Evolutionary conservation across 2,888 invertebrate species (phyloP).

Genomic region (Thera obeliscata): DNA sequence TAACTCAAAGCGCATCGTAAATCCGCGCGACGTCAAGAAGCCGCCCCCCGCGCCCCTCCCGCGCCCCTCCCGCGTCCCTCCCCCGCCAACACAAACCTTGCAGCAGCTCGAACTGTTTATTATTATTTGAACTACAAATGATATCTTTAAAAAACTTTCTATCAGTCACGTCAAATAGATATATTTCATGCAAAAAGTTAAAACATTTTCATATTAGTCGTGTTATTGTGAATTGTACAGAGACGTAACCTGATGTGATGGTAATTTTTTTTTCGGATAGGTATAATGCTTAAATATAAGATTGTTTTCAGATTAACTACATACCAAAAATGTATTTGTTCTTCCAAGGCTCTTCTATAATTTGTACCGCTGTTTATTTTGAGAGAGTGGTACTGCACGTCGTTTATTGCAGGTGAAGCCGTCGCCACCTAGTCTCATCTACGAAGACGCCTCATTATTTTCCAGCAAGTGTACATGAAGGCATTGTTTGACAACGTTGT

Average conservation of each 20-base stretch:
- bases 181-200: too few species aligned
- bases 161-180: too few species aligned
- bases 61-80: not conserved
- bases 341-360: too few species aligned
- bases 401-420: conserved; percentile 22
- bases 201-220: too few species aligned
- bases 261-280: too few species aligned
- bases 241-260: too few species aligned
- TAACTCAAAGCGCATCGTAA: conserved; percentile 26
- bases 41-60: conserved; percentile 1
- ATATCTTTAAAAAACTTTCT: too few species aligned
- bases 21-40: conserved; percentile 18
- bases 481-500: conserved; percentile 3
- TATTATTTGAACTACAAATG: too few species aligned
- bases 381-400: conserved; percentile 4
- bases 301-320: too few species aligned
- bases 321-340: too few species aligned
- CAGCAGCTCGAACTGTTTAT: not conserved
- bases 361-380: not conserved
- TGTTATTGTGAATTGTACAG: too few species aligned
- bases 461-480: conserved; percentile 6
- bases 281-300: too few species aligned
- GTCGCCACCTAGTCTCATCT: conserved; percentile 21
- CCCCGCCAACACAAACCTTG: not conserved
- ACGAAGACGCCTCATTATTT: conserved; percentile 17